phyloP scores from a whole-genome alignment of 1,140 invertebrate species.

The Galleria mellonella region DNA sequence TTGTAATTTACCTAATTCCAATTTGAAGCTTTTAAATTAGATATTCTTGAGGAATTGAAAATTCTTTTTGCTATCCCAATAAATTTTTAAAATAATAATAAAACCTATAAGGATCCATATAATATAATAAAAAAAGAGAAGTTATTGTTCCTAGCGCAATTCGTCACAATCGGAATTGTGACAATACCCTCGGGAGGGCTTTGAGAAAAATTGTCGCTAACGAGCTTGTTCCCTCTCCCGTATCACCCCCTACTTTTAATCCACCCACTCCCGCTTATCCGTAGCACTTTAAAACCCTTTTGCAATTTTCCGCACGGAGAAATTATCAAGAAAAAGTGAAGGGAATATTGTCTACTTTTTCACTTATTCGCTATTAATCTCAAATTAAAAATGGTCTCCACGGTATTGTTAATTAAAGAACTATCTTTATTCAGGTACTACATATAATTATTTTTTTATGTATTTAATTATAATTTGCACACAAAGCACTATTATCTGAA shows the following conservation, averaged over 20 bases:
- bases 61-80: too few species aligned
- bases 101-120: neutral
- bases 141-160: conserved; percentile 44
- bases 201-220: conserved; percentile 72
- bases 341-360: conserved; percentile 40
- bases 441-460: neutral
- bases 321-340: conserved; percentile 59
- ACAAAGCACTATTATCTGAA: too few species aligned
- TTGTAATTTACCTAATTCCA: too few species aligned
- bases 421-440: too few species aligned
- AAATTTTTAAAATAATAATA: neutral
- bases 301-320: conserved; percentile 59
- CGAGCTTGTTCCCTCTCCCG: conserved; percentile 45
- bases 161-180: conserved; percentile 61
- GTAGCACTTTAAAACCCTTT: conserved; percentile 68
- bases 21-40: too few species aligned
- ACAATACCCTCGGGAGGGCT: conserved; percentile 57
- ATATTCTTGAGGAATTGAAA: too few species aligned
- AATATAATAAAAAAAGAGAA: neutral
- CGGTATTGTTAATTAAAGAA: too few species aligned
- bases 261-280: conserved; percentile 31
- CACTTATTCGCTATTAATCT: conserved; percentile 18
- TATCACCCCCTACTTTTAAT: conserved; percentile 37
- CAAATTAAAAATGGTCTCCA: neutral
- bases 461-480: too few species aligned